Percentiles rank a stretch among this genome's conserved stretches.
These are phyloP conservation scores for Tupiocoris notatus DNA, from an alignment of 2,888 invertebrate genomes.

Conservation along the genomic window DNA sequence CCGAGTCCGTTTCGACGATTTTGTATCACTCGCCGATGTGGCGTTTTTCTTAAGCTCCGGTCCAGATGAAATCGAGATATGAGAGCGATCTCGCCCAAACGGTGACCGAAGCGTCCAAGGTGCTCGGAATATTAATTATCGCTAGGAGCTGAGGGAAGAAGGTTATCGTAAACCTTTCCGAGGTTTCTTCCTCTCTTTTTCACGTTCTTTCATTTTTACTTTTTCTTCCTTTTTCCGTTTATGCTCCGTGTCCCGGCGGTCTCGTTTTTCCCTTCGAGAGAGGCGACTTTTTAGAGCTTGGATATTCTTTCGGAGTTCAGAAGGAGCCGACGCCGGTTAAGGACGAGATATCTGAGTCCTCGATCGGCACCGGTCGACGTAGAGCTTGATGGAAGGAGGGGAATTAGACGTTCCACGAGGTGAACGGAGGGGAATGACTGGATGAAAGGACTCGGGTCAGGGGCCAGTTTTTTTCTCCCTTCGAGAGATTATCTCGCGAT, in stretches of 20 bases:
- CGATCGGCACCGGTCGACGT: neutral
- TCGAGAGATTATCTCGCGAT: neutral
- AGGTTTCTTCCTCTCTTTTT: neutral
- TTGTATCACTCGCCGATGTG: neutral
- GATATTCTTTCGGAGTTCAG: neutral
- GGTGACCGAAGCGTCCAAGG: neutral
- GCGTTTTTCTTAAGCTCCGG: neutral
- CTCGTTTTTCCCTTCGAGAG: neutral
- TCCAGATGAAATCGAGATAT: neutral
- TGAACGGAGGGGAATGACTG: neutral
- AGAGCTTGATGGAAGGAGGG: no score
- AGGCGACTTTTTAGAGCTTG: neutral
- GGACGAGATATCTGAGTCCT: neutral
- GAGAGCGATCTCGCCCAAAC: neutral
- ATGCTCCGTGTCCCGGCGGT: neutral
- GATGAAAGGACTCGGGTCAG: neutral
- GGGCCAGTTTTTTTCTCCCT: neutral
- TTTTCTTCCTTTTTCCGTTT: neutral
- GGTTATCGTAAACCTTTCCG: constrained; percentile 22
- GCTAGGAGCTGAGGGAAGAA: neutral
- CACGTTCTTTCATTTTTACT: constrained; percentile 34
- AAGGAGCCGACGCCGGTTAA: neutral
- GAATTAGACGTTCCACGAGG: no score
- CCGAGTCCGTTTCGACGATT: neutral
- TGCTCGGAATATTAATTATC: constrained; percentile 38